phyloP scores from a whole-genome alignment of 2,113 vertebrate genomes.

The Elachura formosa region DNA sequence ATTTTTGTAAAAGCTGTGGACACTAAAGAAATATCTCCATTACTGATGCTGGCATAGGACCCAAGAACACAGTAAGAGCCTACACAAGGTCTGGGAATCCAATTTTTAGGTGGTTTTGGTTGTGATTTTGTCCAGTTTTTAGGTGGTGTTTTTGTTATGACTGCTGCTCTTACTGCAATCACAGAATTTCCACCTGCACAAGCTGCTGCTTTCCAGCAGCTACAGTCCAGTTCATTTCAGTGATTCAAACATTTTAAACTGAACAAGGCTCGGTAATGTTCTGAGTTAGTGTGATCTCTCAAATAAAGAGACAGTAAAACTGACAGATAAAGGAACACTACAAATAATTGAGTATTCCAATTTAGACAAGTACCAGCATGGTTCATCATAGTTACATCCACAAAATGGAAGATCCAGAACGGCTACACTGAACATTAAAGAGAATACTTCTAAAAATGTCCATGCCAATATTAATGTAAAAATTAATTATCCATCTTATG shows the following conservation, averaged over 20 bases:
- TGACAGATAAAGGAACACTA: background rate
- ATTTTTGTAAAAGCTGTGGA: background rate
- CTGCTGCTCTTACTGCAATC: background rate
- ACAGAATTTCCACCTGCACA: background rate
- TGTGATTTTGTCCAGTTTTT: background rate
- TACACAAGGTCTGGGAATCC: background rate
- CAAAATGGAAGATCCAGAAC: background rate
- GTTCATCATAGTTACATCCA: background rate
- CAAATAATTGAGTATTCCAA: background rate
- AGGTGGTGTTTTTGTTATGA: background rate
- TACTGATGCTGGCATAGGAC: background rate
- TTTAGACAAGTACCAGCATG: background rate
- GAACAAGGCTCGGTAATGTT: background rate
- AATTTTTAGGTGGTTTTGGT: background rate
- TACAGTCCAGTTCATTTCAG: background rate
- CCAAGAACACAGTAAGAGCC: background rate
- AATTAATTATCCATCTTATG: constrained; percentile 1
- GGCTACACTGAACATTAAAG: background rate
- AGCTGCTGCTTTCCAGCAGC: background rate
- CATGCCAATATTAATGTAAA: constrained; percentile 33
- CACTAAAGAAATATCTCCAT: background rate
- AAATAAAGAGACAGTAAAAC: background rate
- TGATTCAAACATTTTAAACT: background rate
- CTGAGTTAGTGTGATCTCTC: background rate
- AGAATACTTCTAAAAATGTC: background rate